phyloP scores from a whole-genome alignment of 1,140 invertebrate species.

The Nephotettix cincticeps region DNA sequence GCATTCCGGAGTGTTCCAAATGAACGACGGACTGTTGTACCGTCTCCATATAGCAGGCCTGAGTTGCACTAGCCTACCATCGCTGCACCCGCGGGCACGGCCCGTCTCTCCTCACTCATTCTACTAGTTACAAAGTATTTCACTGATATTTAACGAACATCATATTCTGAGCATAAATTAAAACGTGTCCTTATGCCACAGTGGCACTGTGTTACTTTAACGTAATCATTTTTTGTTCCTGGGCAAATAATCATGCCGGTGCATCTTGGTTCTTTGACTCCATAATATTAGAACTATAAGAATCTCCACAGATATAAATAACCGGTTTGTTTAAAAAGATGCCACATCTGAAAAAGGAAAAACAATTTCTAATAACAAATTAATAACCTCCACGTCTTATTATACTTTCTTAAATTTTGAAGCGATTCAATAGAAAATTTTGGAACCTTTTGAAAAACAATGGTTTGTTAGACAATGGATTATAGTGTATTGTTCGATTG shows the following conservation, averaged over 20 bases:
- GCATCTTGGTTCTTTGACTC: not conserved
- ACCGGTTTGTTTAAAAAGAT: no score
- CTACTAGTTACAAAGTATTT: not conserved
- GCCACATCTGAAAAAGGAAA: no score
- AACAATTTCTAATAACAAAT: no score
- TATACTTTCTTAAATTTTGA: no score
- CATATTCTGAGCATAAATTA: constrained; percentile 4
- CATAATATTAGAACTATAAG: not conserved
- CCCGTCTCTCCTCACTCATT: constrained; percentile 18
- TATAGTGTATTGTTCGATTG: no score
- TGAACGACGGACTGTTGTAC: constrained; percentile 20
- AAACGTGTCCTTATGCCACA: constrained; percentile 1
- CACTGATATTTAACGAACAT: constrained; percentile 15
- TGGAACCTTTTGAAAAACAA: no score
- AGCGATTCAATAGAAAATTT: no score
- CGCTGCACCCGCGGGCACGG: constrained; percentile 12
- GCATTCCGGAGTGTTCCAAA: constrained; percentile 33
- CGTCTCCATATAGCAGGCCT: not conserved
- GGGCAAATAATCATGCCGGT: constrained; percentile 5
- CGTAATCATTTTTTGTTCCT: not conserved
- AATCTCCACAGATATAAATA: no score
- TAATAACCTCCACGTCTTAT: no score
- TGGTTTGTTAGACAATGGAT: no score
- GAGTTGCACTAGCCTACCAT: constrained; percentile 18
- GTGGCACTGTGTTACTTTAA: not conserved